A percentile compares a stretch with the other conserved stretches of the same genome.
Evolutionary conservation across 2,888 invertebrate genomes (phyloP).

Genomic region (Ellobium chinense): DNA sequence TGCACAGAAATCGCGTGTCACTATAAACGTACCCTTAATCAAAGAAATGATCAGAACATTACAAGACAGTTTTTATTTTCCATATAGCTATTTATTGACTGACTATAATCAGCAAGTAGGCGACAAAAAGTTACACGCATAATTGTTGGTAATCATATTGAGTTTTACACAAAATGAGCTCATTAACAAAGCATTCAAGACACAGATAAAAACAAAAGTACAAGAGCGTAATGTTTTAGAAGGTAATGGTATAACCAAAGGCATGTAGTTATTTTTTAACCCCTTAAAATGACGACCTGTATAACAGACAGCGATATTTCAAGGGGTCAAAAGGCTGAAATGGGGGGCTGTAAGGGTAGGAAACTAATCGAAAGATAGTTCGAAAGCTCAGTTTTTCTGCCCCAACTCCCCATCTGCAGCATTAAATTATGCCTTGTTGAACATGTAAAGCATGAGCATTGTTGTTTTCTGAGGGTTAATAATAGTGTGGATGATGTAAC

Average conservation of each 20-base stretch:
- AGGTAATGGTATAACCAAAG: background rate
- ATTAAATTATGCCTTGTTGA: background rate
- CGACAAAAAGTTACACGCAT: constrained; percentile 41
- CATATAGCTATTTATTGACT: constrained; percentile 41
- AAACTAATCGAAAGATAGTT: constrained; percentile 39
- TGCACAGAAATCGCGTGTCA: too few relatives aligned
- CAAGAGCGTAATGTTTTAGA: background rate
- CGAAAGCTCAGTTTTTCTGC: constrained; percentile 42
- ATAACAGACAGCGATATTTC: background rate
- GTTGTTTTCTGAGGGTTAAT: background rate
- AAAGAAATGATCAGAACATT: too few relatives aligned
- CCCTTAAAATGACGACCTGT: constrained; percentile 1
- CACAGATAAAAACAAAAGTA: constrained; percentile 13
- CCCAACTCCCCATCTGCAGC: constrained; percentile 28
- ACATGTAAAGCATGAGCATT: background rate
- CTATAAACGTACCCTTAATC: too few relatives aligned
- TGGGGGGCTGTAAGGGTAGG: constrained; percentile 23
- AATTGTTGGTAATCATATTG: constrained; percentile 29
- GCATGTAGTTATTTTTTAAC: background rate
- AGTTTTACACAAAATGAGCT: constrained; percentile 35
- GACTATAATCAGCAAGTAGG: constrained; percentile 44
- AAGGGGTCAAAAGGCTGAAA: background rate
- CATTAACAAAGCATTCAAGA: constrained; percentile 27
- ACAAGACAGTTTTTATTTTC: too few relatives aligned
- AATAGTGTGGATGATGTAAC: background rate